phyloP scores from a whole-genome alignment of 1,140 invertebrate genomes.

The Calliphora vicina region DNA sequence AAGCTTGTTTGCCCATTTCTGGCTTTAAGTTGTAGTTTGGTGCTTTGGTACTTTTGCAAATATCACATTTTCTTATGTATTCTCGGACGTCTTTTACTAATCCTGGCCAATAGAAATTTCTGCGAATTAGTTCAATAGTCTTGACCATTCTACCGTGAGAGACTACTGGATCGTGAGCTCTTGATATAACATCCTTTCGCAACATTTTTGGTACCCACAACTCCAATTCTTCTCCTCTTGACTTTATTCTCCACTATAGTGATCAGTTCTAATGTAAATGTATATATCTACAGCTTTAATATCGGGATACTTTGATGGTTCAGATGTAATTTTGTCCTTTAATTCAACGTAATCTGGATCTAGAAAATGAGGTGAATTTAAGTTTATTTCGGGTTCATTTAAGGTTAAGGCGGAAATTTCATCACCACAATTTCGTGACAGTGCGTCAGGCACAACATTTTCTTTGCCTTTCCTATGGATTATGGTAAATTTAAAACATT shows the following conservation, averaged over 20 bases:
- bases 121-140: slow-evolving; percentile 14
- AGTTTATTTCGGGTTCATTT: neutral
- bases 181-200: too few species aligned
- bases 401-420: neutral
- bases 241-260: neutral
- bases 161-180: neutral
- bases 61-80: neutral
- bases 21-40: neutral
- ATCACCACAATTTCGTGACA: neutral
- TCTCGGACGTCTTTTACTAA: neutral
- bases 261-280: neutral
- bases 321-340: neutral
- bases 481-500: neutral
- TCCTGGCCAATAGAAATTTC: slow-evolving; percentile 27
- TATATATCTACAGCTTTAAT: neutral
- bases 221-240: neutral
- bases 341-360: neutral
- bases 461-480: neutral
- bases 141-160: slow-evolving; percentile 33
- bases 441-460: neutral
- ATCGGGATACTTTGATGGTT: neutral
- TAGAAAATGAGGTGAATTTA: neutral
- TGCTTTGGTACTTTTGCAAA: slow-evolving; percentile 11
- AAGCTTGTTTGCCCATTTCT: neutral
- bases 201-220: neutral